Percentiles rank a stretch among this genome's conserved stretches.
Conservation (phyloP, 2,113 vertebrate genomes). For the Nannospalax galili region DNA sequence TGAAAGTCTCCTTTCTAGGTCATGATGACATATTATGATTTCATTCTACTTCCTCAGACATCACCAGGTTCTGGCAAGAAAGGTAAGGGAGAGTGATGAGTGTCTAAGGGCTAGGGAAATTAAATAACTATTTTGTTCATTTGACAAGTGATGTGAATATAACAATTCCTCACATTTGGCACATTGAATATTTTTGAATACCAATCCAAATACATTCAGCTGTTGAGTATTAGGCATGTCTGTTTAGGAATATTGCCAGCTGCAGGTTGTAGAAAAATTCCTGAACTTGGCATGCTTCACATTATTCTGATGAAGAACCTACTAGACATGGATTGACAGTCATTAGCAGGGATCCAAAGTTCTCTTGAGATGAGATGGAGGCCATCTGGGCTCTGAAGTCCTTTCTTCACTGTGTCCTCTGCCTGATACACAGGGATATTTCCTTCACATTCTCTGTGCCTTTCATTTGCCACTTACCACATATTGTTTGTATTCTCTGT, state of each 20-base stretch:
- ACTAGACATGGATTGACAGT: background rate
- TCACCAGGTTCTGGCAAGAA: conserved; percentile 5
- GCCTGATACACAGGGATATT: background rate
- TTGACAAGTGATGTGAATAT: conserved; percentile 54
- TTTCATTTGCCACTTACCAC: background rate
- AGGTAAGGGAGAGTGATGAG: background rate
- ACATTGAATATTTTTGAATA: conserved; percentile 62
- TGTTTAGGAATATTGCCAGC: conserved; percentile 49
- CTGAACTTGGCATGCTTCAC: conserved; percentile 12
- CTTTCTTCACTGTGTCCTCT: background rate
- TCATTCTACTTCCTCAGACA: background rate
- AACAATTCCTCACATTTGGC: conserved; percentile 48
- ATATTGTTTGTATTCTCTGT: background rate
- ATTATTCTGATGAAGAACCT: conserved; percentile 47
- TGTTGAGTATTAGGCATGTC: conserved; percentile 48
- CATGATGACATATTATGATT: conserved; percentile 32
- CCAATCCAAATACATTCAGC: conserved; percentile 57
- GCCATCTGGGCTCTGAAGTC: background rate
- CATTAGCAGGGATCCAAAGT: background rate
- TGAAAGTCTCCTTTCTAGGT: background rate
- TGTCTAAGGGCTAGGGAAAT: conserved; percentile 29
- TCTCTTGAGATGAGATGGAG: conserved; percentile 1
- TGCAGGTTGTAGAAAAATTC: conserved; percentile 30
- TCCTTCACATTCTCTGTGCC: background rate
- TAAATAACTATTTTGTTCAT: conserved; percentile 61